A percentile compares a stretch with the other conserved stretches of the same genome.
These are phyloP conservation scores for Boloria euphrosyne DNA, from an alignment of 2,888 invertebrate species.

Conservation along the genomic window DNA sequence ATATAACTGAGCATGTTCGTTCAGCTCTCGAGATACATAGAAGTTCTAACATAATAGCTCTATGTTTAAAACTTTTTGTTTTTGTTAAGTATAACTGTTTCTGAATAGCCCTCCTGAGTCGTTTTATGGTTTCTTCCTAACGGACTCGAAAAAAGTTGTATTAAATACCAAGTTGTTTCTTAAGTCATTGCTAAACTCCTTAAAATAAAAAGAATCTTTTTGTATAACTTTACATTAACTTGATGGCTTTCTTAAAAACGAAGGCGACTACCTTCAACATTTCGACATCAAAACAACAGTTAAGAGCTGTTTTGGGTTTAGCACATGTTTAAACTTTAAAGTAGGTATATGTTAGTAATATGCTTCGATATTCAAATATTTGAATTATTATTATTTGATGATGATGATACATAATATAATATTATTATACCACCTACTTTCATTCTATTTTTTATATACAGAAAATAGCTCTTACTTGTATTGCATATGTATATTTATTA, in stretches of 20 bases:
- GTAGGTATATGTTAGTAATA: background rate
- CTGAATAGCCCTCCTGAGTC: slow-evolving; percentile 12
- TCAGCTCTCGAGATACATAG: background rate
- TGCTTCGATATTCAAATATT: background rate
- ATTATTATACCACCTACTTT: no score
- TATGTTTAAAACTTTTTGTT: background rate
- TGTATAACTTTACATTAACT: slow-evolving; percentile 17
- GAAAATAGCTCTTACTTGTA: no score
- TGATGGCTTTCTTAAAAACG: slow-evolving; percentile 17
- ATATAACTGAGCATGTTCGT: no score
- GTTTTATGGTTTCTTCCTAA: slow-evolving; percentile 17
- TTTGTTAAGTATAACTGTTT: slow-evolving; percentile 15
- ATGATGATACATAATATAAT: no score
- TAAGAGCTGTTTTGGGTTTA: slow-evolving; percentile 1
- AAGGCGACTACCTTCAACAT: background rate
- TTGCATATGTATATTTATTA: no score
- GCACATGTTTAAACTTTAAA: background rate
- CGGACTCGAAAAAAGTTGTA: slow-evolving; percentile 16
- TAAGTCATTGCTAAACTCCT: slow-evolving; percentile 12
- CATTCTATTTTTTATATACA: no score
- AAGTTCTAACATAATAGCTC: slow-evolving; percentile 1
- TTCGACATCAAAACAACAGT: slow-evolving; percentile 6
- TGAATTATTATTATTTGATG: no score
- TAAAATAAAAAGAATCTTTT: slow-evolving; percentile 9
- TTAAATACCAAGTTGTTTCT: slow-evolving; percentile 19